Evolutionary conservation across 2,113 vertebrate species (phyloP).

Genomic region (Thryonomys swinderianus): DNA sequence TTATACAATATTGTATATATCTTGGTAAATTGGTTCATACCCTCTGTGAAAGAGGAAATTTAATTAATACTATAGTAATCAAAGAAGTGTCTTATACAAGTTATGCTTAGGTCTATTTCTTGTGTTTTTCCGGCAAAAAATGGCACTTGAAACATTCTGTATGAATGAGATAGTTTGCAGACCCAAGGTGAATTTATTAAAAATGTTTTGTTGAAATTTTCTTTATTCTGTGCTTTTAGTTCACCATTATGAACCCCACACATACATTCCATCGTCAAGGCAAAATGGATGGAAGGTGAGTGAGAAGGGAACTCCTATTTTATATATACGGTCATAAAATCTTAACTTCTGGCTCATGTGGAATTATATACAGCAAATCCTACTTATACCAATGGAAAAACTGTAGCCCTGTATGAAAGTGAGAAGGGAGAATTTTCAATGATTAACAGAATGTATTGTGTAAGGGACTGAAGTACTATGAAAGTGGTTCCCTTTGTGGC

Average conservation of each 20-base stretch:
- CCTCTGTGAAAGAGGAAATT: background rate
- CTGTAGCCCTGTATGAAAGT: background rate
- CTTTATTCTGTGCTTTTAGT: background rate
- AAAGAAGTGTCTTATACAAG: background rate
- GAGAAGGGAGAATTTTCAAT: background rate
- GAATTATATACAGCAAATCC: background rate
- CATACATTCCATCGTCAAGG: background rate
- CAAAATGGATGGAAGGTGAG: background rate
- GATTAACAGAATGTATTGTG: background rate
- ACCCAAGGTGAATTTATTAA: background rate
- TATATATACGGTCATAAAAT: background rate
- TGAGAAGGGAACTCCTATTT: background rate
- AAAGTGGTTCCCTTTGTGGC: background rate
- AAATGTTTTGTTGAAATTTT: conserved; percentile 11
- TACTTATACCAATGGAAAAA: background rate
- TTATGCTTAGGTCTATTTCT: background rate
- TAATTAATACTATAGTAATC: background rate
- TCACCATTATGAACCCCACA: background rate
- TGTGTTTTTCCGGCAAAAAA: background rate
- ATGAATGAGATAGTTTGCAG: background rate
- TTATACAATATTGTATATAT: background rate
- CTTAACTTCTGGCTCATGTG: background rate
- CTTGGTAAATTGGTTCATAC: background rate
- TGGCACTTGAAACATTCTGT: conserved; percentile 13
- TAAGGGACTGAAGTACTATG: background rate